Percentiles rank a stretch among this genome's conserved stretches.
Conservation (phyloP, 2,888 invertebrate genomes). For the Caprella mutica region DNA sequence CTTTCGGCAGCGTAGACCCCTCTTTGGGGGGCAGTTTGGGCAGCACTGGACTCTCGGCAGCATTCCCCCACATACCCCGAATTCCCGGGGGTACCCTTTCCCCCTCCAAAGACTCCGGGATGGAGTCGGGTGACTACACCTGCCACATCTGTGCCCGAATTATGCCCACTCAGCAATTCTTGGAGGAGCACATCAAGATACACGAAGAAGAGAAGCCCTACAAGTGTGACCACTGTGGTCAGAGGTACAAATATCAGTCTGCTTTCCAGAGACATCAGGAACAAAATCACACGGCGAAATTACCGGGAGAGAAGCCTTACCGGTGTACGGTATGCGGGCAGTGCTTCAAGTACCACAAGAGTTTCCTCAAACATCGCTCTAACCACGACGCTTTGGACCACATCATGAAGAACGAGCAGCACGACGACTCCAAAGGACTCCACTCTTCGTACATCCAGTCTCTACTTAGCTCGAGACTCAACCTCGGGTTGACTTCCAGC, state of each 20-base stretch:
- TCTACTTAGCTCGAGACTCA: conserved; percentile 25
- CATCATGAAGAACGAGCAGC: conserved; percentile 32
- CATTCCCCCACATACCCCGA: not conserved
- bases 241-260: conserved; percentile 75
- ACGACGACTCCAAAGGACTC: conserved; percentile 47
- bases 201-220: conserved; percentile 77
- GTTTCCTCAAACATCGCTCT: conserved; percentile 76
- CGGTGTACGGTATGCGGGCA: conserved; percentile 84
- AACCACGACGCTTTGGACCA: conserved; percentile 49
- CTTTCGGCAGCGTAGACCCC: conserved; percentile 10
- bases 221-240: conserved; percentile 82
- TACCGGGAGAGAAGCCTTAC: conserved; percentile 79
- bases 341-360: conserved; percentile 80
- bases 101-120: conserved; percentile 1
- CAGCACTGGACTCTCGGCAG: not conserved
- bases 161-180: conserved; percentile 74
- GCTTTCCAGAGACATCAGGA: conserved; percentile 74
- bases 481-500: no score
- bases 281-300: conserved; percentile 73
- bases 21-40: not conserved
- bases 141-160: conserved; percentile 75
- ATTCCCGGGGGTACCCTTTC: not conserved
- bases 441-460: conserved; percentile 24
- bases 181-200: conserved; percentile 71
- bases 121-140: conserved; percentile 42